A percentile compares a stretch with the other conserved stretches of the same genome.
Evolutionary conservation across 1,140 invertebrate genomes (phyloP).

Genomic region (Drosophila lacteicornis): DNA sequence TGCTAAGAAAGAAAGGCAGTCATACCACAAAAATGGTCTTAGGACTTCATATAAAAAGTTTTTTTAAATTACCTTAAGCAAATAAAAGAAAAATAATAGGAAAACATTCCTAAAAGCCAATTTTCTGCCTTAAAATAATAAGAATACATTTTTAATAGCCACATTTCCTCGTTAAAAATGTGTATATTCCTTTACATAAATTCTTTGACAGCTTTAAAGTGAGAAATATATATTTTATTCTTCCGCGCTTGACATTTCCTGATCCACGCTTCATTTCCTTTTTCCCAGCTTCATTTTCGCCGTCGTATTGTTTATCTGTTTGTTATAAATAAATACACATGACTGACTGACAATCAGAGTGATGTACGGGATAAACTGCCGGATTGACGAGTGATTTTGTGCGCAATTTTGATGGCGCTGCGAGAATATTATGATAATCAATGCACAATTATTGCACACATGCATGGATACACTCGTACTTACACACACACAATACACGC

Average conservation of each 20-base stretch:
- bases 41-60: no score
- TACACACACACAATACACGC: conserved; percentile 20
- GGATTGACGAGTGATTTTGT: conserved; percentile 42
- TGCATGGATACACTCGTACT: conserved; percentile 12
- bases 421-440: conserved; percentile 66
- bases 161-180: background rate
- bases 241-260: conserved; percentile 9
- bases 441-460: conserved; percentile 70
- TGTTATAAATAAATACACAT: conserved; percentile 10
- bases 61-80: no score
- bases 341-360: conserved; percentile 20
- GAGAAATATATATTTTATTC: conserved; percentile 1
- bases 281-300: conserved; percentile 10
- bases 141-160: background rate
- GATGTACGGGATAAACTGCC: conserved; percentile 29
- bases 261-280: conserved; percentile 21
- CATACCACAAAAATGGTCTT: no score
- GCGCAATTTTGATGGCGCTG: conserved; percentile 63
- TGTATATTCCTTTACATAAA: no score
- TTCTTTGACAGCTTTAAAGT: background rate
- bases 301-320: conserved; percentile 17
- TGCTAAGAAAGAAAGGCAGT: no score
- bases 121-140: no score
- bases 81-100: background rate
- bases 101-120: no score